Conservation (phyloP, 2,113 vertebrate species). For the Urocynchramus pylzowi region DNA sequence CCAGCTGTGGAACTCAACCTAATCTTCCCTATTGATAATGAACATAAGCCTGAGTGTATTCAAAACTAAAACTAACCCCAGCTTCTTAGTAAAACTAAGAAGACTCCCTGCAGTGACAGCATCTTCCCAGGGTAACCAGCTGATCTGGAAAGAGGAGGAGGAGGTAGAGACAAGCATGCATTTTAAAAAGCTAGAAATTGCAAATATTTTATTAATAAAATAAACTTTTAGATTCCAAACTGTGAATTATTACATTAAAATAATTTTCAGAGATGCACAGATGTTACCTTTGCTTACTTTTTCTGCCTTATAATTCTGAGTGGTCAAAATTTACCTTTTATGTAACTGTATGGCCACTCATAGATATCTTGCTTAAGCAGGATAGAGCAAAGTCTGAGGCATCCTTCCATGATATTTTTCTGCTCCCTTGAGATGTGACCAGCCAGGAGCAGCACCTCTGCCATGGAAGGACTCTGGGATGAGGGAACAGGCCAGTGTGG, state of each 20-base stretch:
- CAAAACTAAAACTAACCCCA: neutral
- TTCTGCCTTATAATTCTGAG: neutral
- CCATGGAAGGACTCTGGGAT: fast-evolving
- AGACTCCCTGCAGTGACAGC: neutral
- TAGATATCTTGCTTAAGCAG: neutral
- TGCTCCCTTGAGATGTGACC: neutral
- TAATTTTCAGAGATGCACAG: neutral
- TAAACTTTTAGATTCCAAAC: neutral
- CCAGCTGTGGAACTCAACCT: constrained; percentile 39
- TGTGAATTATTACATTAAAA: neutral
- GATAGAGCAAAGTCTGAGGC: neutral
- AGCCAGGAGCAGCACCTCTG: neutral
- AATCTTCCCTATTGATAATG: constrained; percentile 36
- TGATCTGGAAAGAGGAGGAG: neutral
- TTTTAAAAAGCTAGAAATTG: neutral
- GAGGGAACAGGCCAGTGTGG: fast-evolving
- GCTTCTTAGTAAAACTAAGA: constrained; percentile 24
- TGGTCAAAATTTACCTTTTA: neutral
- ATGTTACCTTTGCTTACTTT: neutral
- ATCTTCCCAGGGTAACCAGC: constrained; percentile 4
- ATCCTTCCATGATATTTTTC: neutral
- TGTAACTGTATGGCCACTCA: neutral
- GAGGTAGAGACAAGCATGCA: neutral
- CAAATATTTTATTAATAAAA: neutral
- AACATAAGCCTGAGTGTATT: constrained; percentile 22